Base-by-base conservation (phyloP, 2,797 vertebrate species). In the Buceros bicornis region DNA sequence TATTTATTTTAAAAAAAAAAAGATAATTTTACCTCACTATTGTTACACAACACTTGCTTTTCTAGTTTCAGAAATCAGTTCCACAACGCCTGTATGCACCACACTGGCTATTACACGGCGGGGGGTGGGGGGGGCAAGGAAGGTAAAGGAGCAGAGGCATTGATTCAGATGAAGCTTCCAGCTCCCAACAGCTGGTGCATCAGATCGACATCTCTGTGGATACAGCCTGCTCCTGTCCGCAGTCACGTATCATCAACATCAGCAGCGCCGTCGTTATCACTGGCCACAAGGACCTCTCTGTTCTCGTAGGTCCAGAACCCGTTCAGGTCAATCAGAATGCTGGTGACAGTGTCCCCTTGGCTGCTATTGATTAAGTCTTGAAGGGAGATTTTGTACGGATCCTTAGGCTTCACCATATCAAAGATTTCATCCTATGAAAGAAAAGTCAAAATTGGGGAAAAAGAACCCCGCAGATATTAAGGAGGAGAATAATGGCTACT, bases 261-360 rank as follows among this genome's bases (percentile, higher is more conserved):
- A 40, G 93, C 95, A 94, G 97, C 90, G 96, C 51, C 97, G 96
- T 99, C 99, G 15, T 71, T 98, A 96, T 99, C 99, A 3, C 98
- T 99, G 62, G 99, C 98, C 60, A 99, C 99, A 97, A 99, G 98
- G 66, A 99, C 99, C 95, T 99, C 99, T 98, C 99, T 98, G 98
- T 99, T 99, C 97, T 99, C 99, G 0, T 99, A 99, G 4, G 99
- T 99, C 99, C 99, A 99, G 98, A 99, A 99, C 66, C 99, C 99
- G 79, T 99, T 99, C 88, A 99, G 98, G 97, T 99, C 99, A 21
- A 99, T 99, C 48, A 99, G 98, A 98, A 99, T 99, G 97, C 99
- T 99, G 92, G 98, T 98, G 74, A 99, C 99, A 5, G 99, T 99
- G 95, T 99, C 99, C 18, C 99, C 99, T 98, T 99, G 99, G 90